Evolutionary conservation across 2,888 invertebrate species (phyloP).

Genomic region (Tipula lateralis): DNA sequence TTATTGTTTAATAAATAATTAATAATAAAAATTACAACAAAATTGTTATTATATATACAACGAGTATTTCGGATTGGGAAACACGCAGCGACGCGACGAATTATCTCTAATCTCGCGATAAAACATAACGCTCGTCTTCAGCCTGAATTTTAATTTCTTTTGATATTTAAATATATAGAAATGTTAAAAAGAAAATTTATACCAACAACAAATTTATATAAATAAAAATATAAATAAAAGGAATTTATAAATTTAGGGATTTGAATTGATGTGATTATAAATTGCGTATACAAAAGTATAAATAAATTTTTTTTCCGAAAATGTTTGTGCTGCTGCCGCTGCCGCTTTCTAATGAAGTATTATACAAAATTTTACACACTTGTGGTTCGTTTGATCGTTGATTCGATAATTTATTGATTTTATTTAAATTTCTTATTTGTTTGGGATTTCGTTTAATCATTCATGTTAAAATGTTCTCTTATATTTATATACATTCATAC

Average conservation of each 20-base stretch:
- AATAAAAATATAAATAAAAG: neutral
- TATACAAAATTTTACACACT: neutral
- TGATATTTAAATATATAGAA: neutral
- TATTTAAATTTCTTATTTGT: neutral
- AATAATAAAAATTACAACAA: neutral
- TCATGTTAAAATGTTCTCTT: no score
- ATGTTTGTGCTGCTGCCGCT: neutral
- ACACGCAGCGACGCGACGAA: neutral
- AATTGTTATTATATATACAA: no score
- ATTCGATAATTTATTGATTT: slow-evolving; percentile 24
- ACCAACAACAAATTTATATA: no score
- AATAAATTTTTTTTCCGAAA: neutral
- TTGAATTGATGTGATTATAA: neutral
- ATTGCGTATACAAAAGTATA: neutral
- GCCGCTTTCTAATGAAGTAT: neutral
- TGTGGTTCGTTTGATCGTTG: slow-evolving; percentile 19
- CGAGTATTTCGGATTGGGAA: neutral
- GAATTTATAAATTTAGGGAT: neutral
- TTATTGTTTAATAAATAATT: neutral
- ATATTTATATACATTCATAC: no score
- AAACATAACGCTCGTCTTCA: neutral
- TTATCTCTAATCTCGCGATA: neutral
- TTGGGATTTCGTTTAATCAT: neutral
- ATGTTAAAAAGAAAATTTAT: neutral
- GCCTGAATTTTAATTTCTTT: neutral